Base-by-base conservation (phyloP, 2,113 vertebrate species). In the Cnemophilus loriae region DNA sequence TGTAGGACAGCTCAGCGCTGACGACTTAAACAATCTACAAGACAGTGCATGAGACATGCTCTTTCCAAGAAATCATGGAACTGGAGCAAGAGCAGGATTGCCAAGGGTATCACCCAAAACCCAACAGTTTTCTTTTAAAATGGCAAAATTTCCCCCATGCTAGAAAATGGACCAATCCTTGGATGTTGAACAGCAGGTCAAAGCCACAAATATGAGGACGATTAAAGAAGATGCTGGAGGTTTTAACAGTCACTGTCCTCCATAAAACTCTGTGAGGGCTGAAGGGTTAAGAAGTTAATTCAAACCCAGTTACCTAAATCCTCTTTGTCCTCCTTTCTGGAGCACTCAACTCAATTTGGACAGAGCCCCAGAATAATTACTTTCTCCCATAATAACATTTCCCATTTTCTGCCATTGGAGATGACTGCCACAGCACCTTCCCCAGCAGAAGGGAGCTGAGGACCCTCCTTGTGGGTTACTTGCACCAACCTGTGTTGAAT, bases 261-360 rank as follows among this genome's bases (percentile, higher is more conserved):
- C 41, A 64, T 16, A 64, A 89, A 76, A 92, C 30, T 60, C 49
- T n/a, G 46, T 27, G 56, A 77, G 27, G 49, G 49, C 23, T 47
- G 70, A 83, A 83, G 60, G 57, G n/a, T 86, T 88, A 89, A 84
- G 52, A 92, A 81, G 60, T 46, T 57, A 88, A 86, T 81, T 84
- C n/a, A 80, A 90, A 92, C 64, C 6, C 3, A 84, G 56, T 47
- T 89, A 78, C 46, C 41, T 41, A 86, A 96, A 89, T 75, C 39
- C 44, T 75, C n/a, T 85, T 93, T 89, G 84, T 57, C 71, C 71
- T 96, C 89, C 94, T 84, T 96, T 96, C 93, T 52, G 91, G 78
- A 94, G 83, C 73, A 93, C 93, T 94, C 96, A 94, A 73, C 94
- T 96, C 57, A 91, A 89, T 90, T 94, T 92, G 30, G 78, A 95